Evolutionary conservation across 2,113 vertebrate genomes (phyloP).

Genomic region (Marcusenius ussheri): DNA sequence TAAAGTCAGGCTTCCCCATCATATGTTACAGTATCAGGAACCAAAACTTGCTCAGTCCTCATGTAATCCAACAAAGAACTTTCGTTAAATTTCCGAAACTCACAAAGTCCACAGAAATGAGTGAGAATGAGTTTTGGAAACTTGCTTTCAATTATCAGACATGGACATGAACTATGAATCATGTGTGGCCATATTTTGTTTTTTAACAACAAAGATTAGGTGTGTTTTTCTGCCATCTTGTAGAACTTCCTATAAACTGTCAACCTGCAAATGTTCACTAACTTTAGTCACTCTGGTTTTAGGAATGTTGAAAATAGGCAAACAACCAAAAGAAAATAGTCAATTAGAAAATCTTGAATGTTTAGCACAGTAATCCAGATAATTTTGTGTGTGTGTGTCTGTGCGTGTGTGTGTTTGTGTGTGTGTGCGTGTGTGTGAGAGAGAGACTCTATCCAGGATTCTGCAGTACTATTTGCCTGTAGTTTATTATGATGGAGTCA

Average conservation of each 20-base stretch:
- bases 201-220: not conserved
- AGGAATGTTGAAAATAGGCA: not conserved
- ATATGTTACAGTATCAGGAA: not conserved
- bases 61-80: not conserved
- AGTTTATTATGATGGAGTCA: not conserved
- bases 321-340: not conserved
- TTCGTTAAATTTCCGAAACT: not conserved
- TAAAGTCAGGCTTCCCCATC: not conserved
- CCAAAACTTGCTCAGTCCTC: not conserved
- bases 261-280: not conserved
- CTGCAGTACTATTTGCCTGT: not conserved
- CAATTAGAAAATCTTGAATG: not conserved
- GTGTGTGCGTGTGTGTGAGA: too few species aligned
- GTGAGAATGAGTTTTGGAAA: not conserved
- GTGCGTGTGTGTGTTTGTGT: not conserved
- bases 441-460: not conserved
- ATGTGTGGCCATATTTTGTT: not conserved
- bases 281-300: not conserved
- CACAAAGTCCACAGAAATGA: not conserved
- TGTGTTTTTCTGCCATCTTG: not conserved
- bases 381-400: too few species aligned
- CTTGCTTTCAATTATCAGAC: not conserved
- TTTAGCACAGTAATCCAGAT: not conserved
- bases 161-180: not conserved
- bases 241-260: not conserved